Percentiles rank a stretch among this genome's conserved stretches.
Conservation (phyloP, 2,113 vertebrate genomes). For the Desmodus rotundus region DNA sequence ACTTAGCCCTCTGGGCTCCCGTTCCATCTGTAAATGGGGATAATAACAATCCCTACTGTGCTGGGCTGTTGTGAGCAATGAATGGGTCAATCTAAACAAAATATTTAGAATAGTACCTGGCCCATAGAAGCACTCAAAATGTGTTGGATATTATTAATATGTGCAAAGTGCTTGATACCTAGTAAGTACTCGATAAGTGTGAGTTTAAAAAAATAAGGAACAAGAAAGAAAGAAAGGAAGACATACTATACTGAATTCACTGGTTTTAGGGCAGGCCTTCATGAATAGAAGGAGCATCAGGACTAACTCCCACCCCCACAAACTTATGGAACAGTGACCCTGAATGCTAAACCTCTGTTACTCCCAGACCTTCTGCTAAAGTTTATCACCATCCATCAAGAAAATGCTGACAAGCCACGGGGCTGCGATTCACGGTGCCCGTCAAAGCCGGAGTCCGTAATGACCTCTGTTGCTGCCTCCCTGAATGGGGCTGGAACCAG, state of each 20-base stretch:
- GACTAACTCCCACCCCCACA: not conserved
- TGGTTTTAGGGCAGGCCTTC: not conserved
- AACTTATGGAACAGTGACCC: not conserved
- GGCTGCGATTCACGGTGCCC: not conserved
- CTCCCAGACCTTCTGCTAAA: not conserved
- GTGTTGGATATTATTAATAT: not conserved
- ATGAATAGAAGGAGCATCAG: not conserved
- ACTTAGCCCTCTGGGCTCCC: not conserved
- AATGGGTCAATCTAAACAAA: not conserved
- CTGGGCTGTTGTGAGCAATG: not conserved
- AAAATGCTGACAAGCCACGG: not conserved
- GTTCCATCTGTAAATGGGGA: not conserved
- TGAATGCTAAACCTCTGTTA: not conserved
- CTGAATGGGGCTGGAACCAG: constrained; percentile 35
- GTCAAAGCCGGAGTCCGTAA: not conserved
- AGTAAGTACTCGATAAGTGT: not conserved
- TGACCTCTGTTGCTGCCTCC: not conserved
- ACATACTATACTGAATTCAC: not conserved
- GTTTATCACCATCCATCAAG: constrained; percentile 38
- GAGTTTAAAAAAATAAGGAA: not conserved
- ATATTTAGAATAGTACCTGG: not conserved
- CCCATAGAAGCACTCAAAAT: not conserved
- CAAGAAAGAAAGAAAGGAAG: not conserved
- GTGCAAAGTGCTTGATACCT: not conserved
- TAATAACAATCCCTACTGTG: not conserved